Evolutionary conservation across 1,140 invertebrate genomes (phyloP), one percentile per base, ranked within the genome.

Genomic region (Zelostemma sp.): DNA sequence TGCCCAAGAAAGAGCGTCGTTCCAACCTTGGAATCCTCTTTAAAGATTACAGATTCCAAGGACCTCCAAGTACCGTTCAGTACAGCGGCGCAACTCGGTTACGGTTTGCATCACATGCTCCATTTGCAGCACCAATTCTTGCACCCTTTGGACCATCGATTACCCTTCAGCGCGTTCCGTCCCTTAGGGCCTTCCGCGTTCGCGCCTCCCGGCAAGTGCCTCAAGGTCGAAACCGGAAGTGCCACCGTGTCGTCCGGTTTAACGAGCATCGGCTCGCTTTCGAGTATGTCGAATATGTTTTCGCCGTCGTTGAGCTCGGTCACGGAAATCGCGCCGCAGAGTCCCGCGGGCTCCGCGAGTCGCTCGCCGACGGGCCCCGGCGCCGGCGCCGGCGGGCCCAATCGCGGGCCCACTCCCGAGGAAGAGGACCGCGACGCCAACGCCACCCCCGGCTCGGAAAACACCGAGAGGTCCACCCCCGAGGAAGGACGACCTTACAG

Each of bases 41-140:
- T n/a, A n/a, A n/a, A 87, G 87, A 83, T 86, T 68, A 80, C 86
- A 65, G 87, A 87, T 51, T 73, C 82, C 38, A 88, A 88, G 72
- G 87, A 88, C 31, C 75, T 88, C 11, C 86, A 87, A 57, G 77
- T 82, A 19, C 86, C 86, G 25, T 86, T 88, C 72, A 84, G 83
- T 50, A 82, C 86, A 8, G 81, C 86, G 8, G 81, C 87, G 80
- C 86, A 17, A 80, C 83, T 85, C 16, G 85, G 87, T 40, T 89
- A 89, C 76, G 87, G 87, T 16, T 78, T 87, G 17, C 87, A 88
- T 77, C 81, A 88, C 35, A 83, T 89, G 78, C 83, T 88, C 31
- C 86, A 87, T 61, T 60, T 73, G 47, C 70, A 73, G 40, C 70
- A 65, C 25, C 87, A 87, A 59, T 89, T 89, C 65, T 78, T 82